Conservation (phyloP, 2,113 vertebrate species). For the Tychaedon coryphoeus region DNA sequence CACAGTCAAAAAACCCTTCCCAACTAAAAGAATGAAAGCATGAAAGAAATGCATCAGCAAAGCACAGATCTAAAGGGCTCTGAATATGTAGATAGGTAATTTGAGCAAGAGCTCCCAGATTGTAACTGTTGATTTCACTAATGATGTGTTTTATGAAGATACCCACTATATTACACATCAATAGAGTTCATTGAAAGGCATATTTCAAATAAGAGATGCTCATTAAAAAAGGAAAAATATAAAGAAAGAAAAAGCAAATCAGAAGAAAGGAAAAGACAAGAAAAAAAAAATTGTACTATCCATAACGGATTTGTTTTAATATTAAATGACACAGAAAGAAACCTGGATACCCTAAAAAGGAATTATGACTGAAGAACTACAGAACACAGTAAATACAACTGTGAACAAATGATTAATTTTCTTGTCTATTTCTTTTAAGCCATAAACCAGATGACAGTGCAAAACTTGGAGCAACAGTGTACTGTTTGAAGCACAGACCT, state of each 20-base stretch:
- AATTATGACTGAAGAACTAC: not conserved
- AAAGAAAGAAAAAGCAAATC: not conserved
- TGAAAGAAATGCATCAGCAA: not conserved
- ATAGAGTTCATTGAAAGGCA: not conserved
- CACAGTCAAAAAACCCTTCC: not conserved
- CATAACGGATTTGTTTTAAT: not conserved
- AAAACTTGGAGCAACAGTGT: not conserved
- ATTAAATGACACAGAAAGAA: not conserved
- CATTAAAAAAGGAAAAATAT: not conserved
- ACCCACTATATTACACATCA: not conserved
- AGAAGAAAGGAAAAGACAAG: not conserved
- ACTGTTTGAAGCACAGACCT: not conserved
- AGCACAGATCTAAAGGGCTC: not conserved
- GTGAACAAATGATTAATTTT: not conserved
- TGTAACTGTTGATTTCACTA: not conserved
- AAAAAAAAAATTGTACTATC: not conserved
- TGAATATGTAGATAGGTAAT: not conserved
- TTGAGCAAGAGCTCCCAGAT: not conserved
- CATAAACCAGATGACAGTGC: not conserved
- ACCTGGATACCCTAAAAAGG: not conserved
- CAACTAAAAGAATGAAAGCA: not conserved
- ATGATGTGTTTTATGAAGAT: not conserved
- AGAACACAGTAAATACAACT: not conserved
- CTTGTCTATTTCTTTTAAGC: not conserved
- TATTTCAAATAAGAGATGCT: not conserved